Conservation (phyloP, 2,113 vertebrate species). For the Mirounga angustirostris region DNA sequence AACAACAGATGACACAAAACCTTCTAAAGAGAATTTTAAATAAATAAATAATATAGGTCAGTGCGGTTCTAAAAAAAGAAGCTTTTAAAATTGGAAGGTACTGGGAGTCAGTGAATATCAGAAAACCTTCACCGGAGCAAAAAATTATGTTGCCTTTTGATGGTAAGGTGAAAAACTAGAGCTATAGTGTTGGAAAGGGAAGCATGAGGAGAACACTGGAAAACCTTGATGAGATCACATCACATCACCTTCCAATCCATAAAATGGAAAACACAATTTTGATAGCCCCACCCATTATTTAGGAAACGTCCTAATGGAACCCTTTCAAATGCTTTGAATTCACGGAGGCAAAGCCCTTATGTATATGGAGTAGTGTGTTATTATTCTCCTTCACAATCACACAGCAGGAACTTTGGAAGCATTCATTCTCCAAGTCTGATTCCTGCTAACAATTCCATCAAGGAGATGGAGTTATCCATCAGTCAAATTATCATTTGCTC, state of each 20-base stretch:
- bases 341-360: conserved; percentile 62
- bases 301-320: conserved; percentile 58
- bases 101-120: background rate
- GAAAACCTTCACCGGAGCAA: background rate
- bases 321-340: conserved; percentile 47
- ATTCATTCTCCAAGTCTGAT: conserved; percentile 60
- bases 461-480: conserved; percentile 80
- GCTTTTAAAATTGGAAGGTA: conserved; percentile 62
- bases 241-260: background rate
- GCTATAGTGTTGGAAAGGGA: too few species aligned
- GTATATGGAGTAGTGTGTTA: conserved; percentile 61
- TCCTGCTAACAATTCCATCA: conserved; percentile 79
- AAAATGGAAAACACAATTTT: conserved; percentile 61
- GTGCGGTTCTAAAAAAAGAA: conserved; percentile 50
- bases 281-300: conserved; percentile 46
- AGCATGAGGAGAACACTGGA: background rate
- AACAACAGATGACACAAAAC: conserved; percentile 84
- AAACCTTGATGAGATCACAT: background rate
- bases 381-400: conserved; percentile 77
- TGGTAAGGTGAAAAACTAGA: background rate
- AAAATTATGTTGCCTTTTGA: background rate
- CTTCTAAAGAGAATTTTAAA: conserved; percentile 79
- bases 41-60: conserved; percentile 85
- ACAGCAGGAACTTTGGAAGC: conserved; percentile 67
- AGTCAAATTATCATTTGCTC: conserved; percentile 83